Percentiles rank a stretch among this genome's conserved stretches.
Conservation (phyloP, 37 sponge, comb jelly and placozoan genomes). For the Tethya wilhelma region DNA sequence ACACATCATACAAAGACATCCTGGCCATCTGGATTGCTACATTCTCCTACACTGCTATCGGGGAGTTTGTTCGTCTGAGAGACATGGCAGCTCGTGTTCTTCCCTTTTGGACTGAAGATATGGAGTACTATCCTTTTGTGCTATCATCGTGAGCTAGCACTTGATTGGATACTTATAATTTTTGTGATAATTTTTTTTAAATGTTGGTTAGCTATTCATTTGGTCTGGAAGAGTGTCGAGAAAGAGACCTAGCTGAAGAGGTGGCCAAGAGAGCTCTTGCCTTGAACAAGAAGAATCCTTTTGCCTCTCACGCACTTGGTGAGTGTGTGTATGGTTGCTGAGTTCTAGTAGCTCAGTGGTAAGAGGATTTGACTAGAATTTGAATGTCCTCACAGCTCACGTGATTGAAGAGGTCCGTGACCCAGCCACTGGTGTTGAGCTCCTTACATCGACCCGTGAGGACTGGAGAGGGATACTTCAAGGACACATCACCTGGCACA, state of each 20-base stretch:
- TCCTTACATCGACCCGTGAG: conserved; percentile 49
- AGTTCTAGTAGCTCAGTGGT: background rate
- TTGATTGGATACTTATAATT: background rate
- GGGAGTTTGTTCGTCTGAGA: conserved; percentile 59
- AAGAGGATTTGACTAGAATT: too few species aligned
- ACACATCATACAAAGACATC: conserved; percentile 21
- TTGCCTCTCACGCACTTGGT: conserved; percentile 59
- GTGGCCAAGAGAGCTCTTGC: conserved; percentile 41
- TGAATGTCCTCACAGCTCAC: conserved; percentile 55
- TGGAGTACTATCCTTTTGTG: conserved; percentile 48
- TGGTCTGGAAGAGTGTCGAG: conserved; percentile 49
- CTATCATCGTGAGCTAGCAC: conserved; percentile 45
- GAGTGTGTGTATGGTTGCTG: background rate
- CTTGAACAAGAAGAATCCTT: conserved; percentile 36
- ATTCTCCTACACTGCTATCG: conserved; percentile 26
- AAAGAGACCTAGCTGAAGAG: conserved; percentile 40
- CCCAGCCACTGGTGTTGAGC: conserved; percentile 61
- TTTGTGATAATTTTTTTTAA: background rate
- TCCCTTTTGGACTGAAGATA: conserved; percentile 58
- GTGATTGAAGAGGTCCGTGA: conserved; percentile 71
- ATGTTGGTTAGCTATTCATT: conserved; percentile 42
- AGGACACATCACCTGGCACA: conserved; percentile 84
- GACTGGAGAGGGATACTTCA: conserved; percentile 59
- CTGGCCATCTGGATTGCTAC: conserved; percentile 36
- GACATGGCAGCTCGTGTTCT: conserved; percentile 39